A percentile compares a stretch with the other conserved stretches of the same genome.
These are phyloP conservation scores for Hoplias malabaricus DNA, from an alignment of 2,113 vertebrate genomes.

Conservation along the genomic window DNA sequence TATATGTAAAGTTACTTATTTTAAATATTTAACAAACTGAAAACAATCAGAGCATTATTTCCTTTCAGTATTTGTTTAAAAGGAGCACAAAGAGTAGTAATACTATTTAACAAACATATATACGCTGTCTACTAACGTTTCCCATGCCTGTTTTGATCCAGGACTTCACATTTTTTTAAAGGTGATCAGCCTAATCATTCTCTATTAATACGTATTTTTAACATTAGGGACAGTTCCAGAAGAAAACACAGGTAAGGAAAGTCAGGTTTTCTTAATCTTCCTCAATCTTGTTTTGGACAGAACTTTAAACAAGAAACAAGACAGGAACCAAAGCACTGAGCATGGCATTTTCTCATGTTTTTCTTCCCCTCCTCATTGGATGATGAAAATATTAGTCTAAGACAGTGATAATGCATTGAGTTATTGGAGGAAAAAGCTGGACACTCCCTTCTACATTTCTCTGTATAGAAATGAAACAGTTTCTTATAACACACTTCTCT, in stretches of 20 bases:
- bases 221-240: background rate
- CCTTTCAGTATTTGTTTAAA: too few species aligned
- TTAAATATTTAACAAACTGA: background rate
- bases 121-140: too few species aligned
- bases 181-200: too few species aligned
- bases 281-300: background rate
- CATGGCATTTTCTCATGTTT: background rate
- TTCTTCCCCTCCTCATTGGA: conserved; percentile 9
- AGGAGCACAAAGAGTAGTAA: too few species aligned
- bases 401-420: background rate
- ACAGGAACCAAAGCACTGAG: background rate
- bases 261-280: background rate
- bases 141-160: too few species aligned
- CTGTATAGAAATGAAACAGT: background rate
- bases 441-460: conserved; percentile 8
- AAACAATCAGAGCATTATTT: too few species aligned
- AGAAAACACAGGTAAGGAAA: too few species aligned
- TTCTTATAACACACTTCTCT: conserved; percentile 17
- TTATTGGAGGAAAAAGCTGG: background rate
- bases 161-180: too few species aligned
- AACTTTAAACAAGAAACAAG: background rate
- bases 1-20: too few species aligned
- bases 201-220: background rate
- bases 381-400: conserved; percentile 25
- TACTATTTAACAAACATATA: too few species aligned